A percentile compares a stretch with the other conserved stretches of the same genome.
Evolutionary conservation across 1,140 invertebrate genomes (phyloP).

Genomic region (Batillaria attramentaria): DNA sequence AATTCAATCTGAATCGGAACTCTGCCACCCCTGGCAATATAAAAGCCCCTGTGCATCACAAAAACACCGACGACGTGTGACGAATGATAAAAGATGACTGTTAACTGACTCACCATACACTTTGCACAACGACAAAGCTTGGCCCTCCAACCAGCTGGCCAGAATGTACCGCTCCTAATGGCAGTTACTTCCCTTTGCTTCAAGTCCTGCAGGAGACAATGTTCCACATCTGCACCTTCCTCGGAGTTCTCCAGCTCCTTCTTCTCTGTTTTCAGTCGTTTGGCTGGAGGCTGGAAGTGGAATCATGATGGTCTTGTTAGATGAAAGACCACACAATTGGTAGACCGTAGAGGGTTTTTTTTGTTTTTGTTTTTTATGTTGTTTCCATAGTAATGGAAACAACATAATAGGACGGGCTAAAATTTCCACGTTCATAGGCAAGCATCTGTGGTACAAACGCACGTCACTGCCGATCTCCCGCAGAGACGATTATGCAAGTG

Average conservation of each 20-base stretch:
- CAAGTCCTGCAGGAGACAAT: conserved; percentile 51
- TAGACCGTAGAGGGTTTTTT: not conserved
- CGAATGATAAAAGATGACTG: too few species aligned
- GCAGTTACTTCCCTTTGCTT: conserved; percentile 42
- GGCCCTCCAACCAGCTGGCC: conserved; percentile 82
- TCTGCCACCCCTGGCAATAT: too few species aligned
- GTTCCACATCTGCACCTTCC: not conserved
- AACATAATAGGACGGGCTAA: too few species aligned
- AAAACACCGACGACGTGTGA: too few species aligned
- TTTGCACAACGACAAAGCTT: conserved; percentile 78
- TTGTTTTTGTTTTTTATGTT: too few species aligned
- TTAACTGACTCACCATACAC: conserved; percentile 69
- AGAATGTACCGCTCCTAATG: conserved; percentile 76
- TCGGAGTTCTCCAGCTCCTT: not conserved
- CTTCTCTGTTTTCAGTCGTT: conserved; percentile 7
- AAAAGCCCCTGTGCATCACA: too few species aligned
- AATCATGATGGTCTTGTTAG: not conserved
- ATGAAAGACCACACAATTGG: not conserved
- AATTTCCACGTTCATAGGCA: too few species aligned
- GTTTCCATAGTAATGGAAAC: too few species aligned
- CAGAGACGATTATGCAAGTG: too few species aligned
- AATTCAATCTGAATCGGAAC: too few species aligned
- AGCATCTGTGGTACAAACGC: too few species aligned
- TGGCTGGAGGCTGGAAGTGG: not conserved
- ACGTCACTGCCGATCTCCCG: too few species aligned